Conservation (phyloP, 1,140 invertebrate genomes). For the Drosophila sproati region DNA sequence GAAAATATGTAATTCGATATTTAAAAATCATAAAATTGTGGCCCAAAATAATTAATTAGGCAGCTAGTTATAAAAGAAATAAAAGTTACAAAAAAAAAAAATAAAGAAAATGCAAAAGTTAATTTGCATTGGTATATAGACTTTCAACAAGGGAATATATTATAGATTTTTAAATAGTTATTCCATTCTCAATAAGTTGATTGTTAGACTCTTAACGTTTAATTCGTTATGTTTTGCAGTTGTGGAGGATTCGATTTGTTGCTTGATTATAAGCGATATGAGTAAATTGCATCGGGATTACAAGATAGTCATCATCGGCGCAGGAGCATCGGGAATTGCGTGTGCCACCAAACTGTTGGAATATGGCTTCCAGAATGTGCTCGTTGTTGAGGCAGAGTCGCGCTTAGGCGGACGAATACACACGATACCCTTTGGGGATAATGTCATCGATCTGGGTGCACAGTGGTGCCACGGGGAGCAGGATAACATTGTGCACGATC, state of each 20-base stretch:
- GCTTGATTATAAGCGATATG: conserved; percentile 44
- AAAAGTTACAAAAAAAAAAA: too few species aligned
- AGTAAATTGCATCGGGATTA: conserved; percentile 60
- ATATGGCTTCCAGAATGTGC: conserved; percentile 86
- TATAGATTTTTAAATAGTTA: too few species aligned
- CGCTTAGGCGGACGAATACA: conserved; percentile 90
- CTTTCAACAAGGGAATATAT: too few species aligned
- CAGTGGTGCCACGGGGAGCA: conserved; percentile 92
- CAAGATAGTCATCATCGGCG: conserved; percentile 87
- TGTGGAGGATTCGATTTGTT: conserved; percentile 12
- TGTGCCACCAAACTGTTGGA: conserved; percentile 86
- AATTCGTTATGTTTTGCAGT: conserved; percentile 22
- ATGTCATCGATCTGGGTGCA: conserved; percentile 92
- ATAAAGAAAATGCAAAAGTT: too few species aligned
- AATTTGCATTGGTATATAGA: too few species aligned
- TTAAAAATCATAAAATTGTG: too few species aligned
- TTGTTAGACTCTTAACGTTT: conserved; percentile 7
- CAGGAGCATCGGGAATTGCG: conserved; percentile 87
- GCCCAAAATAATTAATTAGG: too few species aligned
- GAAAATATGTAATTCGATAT: too few species aligned
- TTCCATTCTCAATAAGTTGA: not conserved
- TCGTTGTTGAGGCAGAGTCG: conserved; percentile 88
- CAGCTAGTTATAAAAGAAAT: too few species aligned
- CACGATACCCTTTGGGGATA: conserved; percentile 87
- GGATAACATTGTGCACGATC: conserved; percentile 89